phyloP scores from a whole-genome alignment of 2,113 vertebrate species.

The Eidolon helvum region DNA sequence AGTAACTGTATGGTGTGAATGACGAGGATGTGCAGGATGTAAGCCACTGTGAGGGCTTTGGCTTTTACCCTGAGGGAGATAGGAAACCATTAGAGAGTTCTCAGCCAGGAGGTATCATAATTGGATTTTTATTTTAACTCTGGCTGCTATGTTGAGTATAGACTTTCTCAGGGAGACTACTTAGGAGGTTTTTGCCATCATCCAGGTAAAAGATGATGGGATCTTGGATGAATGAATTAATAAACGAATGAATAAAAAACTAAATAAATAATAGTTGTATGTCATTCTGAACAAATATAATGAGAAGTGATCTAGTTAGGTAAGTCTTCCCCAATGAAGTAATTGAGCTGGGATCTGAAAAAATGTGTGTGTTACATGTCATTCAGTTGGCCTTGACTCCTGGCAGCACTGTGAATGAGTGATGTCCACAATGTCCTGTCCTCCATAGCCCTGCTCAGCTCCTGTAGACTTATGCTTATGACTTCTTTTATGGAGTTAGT shows the following conservation, averaged over 20 bases:
- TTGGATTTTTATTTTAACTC: neutral
- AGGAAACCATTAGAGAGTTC: neutral
- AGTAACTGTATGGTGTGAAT: neutral
- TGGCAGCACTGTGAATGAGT: neutral
- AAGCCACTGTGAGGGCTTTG: neutral
- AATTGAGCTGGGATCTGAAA: neutral
- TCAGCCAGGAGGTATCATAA: neutral
- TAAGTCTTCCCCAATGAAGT: neutral
- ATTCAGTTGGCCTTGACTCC: neutral
- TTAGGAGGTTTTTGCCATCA: neutral
- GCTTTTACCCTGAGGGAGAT: neutral
- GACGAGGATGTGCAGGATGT: neutral
- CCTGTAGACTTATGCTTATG: neutral
- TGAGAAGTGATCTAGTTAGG: neutral
- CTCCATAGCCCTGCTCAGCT: neutral
- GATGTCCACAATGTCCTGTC: too few relatives aligned
- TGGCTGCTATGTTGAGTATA: neutral
- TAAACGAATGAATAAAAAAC: neutral
- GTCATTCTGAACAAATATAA: conserved; percentile 1
- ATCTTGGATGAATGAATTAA: neutral
- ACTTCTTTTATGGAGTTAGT: neutral
- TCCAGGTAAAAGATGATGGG: neutral
- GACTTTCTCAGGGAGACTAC: neutral
- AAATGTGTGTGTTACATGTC: neutral
- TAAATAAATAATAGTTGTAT: neutral